Evolutionary conservation across 2,113 vertebrate species (phyloP).

Genomic region (Plestiodon gilberti): DNA sequence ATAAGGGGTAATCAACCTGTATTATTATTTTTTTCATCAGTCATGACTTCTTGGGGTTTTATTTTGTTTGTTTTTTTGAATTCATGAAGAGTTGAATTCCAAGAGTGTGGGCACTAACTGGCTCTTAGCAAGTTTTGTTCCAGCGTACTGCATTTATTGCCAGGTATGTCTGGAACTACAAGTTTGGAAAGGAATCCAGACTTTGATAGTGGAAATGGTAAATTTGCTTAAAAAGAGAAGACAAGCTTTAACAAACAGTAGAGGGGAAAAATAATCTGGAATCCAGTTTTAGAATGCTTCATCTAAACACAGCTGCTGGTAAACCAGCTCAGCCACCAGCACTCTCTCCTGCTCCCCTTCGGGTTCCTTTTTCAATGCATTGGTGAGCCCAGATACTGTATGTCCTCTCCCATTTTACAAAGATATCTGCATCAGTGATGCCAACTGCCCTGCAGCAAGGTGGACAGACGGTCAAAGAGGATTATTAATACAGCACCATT

Average conservation of each 20-base stretch:
- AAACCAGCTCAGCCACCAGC: neutral
- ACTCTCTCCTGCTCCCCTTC: neutral
- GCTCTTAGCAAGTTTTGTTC: neutral
- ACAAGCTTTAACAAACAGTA: neutral
- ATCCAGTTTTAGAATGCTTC: neutral
- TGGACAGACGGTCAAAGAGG: neutral
- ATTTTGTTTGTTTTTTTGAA: too few relatives aligned
- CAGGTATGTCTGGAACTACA: neutral
- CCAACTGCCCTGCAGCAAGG: neutral
- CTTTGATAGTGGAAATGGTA: neutral
- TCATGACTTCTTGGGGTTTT: too few relatives aligned
- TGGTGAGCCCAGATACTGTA: neutral
- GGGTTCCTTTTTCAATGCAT: neutral
- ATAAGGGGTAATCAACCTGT: too few relatives aligned
- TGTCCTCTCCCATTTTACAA: neutral
- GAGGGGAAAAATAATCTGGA: neutral
- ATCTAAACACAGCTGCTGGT: neutral
- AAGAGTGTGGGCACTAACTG: too few relatives aligned
- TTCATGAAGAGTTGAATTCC: neutral
- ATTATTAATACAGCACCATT: too few relatives aligned
- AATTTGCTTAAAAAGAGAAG: neutral
- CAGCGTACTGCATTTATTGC: neutral
- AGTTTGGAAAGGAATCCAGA: neutral
- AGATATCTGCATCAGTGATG: neutral
- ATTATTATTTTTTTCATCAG: too few relatives aligned